These are phyloP conservation scores for Limnephilus marmoratus DNA, from an alignment of 2,888 invertebrate species.

Conservation along the genomic window DNA sequence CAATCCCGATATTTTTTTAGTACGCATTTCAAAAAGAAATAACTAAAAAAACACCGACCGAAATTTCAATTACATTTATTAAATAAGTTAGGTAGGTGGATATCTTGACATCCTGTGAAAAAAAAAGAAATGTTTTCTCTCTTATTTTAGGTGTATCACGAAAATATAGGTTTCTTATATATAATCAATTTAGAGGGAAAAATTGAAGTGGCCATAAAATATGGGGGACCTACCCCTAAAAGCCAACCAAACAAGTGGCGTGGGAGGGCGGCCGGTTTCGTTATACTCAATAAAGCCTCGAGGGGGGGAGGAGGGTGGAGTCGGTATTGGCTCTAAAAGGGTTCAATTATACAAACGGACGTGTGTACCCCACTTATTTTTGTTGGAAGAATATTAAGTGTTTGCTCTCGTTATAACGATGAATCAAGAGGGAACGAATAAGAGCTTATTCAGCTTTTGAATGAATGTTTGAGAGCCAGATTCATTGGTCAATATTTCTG, in stretches of 20 bases:
- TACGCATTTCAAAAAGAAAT: too few relatives aligned
- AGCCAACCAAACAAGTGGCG: not conserved
- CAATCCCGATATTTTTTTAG: too few relatives aligned
- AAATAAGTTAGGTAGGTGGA: too few relatives aligned
- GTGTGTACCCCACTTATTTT: slow-evolving; percentile 24
- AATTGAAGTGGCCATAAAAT: not conserved
- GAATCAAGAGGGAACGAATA: not conserved
- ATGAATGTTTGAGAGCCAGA: not conserved
- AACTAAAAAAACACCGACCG: too few relatives aligned
- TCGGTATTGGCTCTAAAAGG: slow-evolving; percentile 29
- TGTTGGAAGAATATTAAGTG: slow-evolving; percentile 31
- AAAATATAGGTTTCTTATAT: not conserved
- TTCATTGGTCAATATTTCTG: not conserved
- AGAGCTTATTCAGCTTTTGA: not conserved
- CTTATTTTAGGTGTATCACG: not conserved
- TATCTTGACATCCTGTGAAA: too few relatives aligned
- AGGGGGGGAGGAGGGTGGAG: not conserved
- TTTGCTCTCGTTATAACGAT: not conserved
- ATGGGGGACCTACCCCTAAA: slow-evolving; percentile 8
- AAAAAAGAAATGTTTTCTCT: not conserved
- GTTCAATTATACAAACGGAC: slow-evolving; percentile 35
- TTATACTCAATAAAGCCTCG: slow-evolving; percentile 20
- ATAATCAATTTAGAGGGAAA: not conserved
- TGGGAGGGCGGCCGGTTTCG: slow-evolving; percentile 17
- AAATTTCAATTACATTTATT: too few relatives aligned